These are phyloP conservation scores for Bolborhynchus lineola DNA, from an alignment of 2,113 vertebrate species.

Conservation along the genomic window DNA sequence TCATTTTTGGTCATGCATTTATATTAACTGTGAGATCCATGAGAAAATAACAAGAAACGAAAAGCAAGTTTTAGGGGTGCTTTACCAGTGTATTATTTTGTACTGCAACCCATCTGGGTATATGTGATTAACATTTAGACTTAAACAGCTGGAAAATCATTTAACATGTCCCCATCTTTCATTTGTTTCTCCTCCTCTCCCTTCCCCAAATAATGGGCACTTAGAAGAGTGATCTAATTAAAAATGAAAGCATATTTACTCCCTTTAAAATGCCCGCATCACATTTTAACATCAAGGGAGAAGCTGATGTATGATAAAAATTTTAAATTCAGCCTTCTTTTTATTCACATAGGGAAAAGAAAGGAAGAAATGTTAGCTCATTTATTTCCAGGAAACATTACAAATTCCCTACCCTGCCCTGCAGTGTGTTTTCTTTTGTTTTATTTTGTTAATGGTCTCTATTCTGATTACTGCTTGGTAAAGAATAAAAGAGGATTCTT, in stretches of 20 bases:
- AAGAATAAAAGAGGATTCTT: slow-evolving; percentile 54
- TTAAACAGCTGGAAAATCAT: not conserved
- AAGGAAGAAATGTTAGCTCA: not conserved
- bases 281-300: not conserved
- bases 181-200: not conserved
- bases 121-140: not conserved
- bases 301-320: not conserved
- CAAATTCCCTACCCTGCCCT: slow-evolving; percentile 6
- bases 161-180: not conserved
- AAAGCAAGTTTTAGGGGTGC: not conserved
- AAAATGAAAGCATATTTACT: not conserved
- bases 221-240: not conserved
- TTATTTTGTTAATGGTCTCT: slow-evolving; percentile 37
- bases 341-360: slow-evolving; percentile 6
- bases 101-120: not conserved
- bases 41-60: not conserved
- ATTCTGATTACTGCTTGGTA: slow-evolving; percentile 48
- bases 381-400: slow-evolving; percentile 45
- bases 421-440: not conserved
- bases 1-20: not conserved
- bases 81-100: not conserved
- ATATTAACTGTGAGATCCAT: not conserved
- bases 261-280: not conserved
- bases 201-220: not conserved
- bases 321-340: slow-evolving; percentile 24